Conservation (phyloP, 2,888 invertebrate species). For the Cantharis lateralis region DNA sequence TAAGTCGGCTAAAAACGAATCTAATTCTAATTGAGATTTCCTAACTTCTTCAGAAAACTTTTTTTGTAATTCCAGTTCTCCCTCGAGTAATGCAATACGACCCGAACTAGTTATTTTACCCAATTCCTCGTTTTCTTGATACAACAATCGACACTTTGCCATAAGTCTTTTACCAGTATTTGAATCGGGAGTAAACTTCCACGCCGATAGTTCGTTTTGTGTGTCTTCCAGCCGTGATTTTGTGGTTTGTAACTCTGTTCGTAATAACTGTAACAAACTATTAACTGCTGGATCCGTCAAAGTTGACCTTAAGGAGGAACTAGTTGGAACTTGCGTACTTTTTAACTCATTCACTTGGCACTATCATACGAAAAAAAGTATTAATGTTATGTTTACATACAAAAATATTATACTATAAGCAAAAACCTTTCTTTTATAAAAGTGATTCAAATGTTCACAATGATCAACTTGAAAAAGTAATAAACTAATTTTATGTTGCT, state of each 20-base stretch:
- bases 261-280: slow-evolving; percentile 86
- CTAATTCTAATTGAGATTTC: slow-evolving; percentile 94
- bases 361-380: slow-evolving; percentile 57
- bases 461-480: not conserved
- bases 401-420: not conserved
- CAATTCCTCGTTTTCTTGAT: slow-evolving; percentile 97
- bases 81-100: slow-evolving; percentile 91
- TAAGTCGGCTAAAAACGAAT: slow-evolving; percentile 92
- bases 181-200: slow-evolving; percentile 99
- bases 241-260: slow-evolving; percentile 86
- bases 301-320: slow-evolving; percentile 76
- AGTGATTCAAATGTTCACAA: slow-evolving; percentile 32
- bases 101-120: slow-evolving; percentile 96
- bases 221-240: slow-evolving; percentile 94
- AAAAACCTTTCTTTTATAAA: not conserved
- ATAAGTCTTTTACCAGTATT: slow-evolving; percentile 97
- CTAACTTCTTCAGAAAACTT: slow-evolving; percentile 96
- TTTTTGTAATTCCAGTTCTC: slow-evolving; percentile 92
- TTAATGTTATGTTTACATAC: slow-evolving; percentile 4
- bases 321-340: slow-evolving; percentile 76
- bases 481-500: no score
- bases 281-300: slow-evolving; percentile 95
- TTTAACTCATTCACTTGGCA: slow-evolving; percentile 94
- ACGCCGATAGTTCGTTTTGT: slow-evolving; percentile 95
- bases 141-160: slow-evolving; percentile 93